A percentile compares a stretch with the other conserved stretches of the same genome.
These are phyloP conservation scores for Morphnarchus princeps DNA, from an alignment of 2,113 vertebrate genomes.

Conservation along the genomic window DNA sequence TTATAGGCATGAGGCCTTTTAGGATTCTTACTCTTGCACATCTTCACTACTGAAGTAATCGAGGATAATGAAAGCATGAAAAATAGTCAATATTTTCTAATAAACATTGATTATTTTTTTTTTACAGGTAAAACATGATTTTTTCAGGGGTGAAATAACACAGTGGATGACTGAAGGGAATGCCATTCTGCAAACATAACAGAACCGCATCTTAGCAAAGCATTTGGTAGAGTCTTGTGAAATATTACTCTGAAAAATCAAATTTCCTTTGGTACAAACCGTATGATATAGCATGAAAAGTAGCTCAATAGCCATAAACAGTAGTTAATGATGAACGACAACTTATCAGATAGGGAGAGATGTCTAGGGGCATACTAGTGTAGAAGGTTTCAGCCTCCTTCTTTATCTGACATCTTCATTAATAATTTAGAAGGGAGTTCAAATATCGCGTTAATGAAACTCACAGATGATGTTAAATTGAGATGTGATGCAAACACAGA, in stretches of 20 bases:
- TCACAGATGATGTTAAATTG: conserved; percentile 1
- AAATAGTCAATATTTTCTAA: background rate
- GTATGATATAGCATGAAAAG: conserved; percentile 45
- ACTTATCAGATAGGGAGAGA: conserved; percentile 22
- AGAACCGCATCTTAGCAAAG: background rate
- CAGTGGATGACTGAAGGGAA: background rate
- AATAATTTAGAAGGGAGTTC: conserved; percentile 23
- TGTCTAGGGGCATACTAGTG: background rate
- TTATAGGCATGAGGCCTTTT: background rate
- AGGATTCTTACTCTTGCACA: background rate
- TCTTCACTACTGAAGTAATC: background rate
- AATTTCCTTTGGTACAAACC: conserved; percentile 50
- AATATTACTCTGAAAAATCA: conserved; percentile 57
- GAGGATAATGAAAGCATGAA: background rate
- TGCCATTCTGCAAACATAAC: background rate
- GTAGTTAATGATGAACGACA: conserved; percentile 59
- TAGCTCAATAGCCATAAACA: conserved; percentile 57
- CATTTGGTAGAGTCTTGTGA: background rate
- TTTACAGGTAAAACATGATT: background rate
- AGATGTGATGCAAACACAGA: background rate
- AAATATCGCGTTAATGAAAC: conserved; percentile 39
- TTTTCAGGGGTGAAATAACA: background rate
- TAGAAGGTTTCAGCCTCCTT: background rate
- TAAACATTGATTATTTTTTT: background rate
- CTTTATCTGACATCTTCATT: conserved; percentile 59